Conservation (phyloP, 2,888 invertebrate genomes). For the Microlaimidae sp. region DNA sequence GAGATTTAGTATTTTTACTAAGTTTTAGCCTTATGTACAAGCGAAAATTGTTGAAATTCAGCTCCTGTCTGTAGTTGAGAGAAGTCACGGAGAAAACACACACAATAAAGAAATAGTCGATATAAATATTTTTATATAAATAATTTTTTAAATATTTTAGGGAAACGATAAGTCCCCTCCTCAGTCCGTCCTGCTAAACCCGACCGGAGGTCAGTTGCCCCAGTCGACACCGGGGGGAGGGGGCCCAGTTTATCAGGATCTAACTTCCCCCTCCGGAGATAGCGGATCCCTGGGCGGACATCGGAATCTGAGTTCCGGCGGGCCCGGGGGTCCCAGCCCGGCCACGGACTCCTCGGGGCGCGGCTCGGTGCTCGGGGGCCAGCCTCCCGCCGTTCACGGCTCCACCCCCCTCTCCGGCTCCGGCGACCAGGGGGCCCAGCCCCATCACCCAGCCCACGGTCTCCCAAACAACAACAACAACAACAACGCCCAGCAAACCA, state of each 20-base stretch:
- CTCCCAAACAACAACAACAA: conserved; percentile 5
- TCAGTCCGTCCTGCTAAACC: conserved; percentile 27
- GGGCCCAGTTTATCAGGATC: neutral
- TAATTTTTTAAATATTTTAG: too few species aligned
- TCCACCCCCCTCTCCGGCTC: conserved; percentile 20
- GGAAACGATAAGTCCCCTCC: too few species aligned
- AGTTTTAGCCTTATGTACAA: too few species aligned
- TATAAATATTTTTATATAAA: too few species aligned
- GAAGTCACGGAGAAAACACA: too few species aligned
- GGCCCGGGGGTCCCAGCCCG: neutral
- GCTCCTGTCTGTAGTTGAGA: too few species aligned
- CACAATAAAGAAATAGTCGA: too few species aligned
- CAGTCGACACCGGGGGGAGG: conserved; percentile 1
- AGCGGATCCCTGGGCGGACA: neutral
- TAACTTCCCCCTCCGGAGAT: neutral
- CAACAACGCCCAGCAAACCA: conserved; percentile 2
- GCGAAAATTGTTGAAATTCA: too few species aligned
- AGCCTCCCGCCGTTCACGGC: conserved; percentile 10
- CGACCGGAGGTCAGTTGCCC: conserved; percentile 19
- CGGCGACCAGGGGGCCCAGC: neutral
- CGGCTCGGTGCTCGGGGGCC: neutral
- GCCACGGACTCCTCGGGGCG: neutral
- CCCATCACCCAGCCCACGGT: neutral
- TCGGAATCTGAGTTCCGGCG: neutral
- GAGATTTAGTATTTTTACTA: too few species aligned